Evolutionary conservation across 2,113 vertebrate genomes (phyloP), one percentile per base, ranked within the genome.

Genomic region (Polypterus bichir): DNA sequence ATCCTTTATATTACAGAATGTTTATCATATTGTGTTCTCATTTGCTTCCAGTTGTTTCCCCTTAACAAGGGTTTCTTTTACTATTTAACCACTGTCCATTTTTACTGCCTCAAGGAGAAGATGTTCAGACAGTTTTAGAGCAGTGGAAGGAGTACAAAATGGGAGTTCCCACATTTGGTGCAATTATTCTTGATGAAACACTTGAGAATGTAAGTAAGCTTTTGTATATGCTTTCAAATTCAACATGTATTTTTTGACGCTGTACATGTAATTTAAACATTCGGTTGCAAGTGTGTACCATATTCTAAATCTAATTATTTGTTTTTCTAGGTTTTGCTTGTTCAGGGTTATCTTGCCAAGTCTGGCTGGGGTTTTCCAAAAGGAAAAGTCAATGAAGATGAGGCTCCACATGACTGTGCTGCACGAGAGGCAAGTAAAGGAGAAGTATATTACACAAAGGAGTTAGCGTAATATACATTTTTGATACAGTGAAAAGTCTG

Each of bases 131-230:
- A 59, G 86, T 98, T 78, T 85, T 98, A 59, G 93, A 98, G 11
- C 88, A 97, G 64, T 98, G 94, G 96, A 98, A 98, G 77, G 96
- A 98, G 74, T 98, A 98, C 69, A 98, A 98, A 86, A 97, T 98
- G 93, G 96, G 96, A 65, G 96, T 98, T 9, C 96, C 96, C 11
- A 98, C 96, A 1, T 98, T 95, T 65, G 96, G 96, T 74, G 96
- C 94, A 49, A 98, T 98, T 80, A 98, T 98, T 80, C 85, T 98
- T 0, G 93, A 98, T 78, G 92, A 97, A 74, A 86, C 89, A 5
- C 84, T 94, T 71, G 94, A 97, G 83, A 91, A 91, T 74, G 94
- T 94, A 78, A 89, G 93, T 81, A 53, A 27, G 27, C 27, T 27
- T 27, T 27, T 27, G 27, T 27, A 27, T 27, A 27, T 27, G 27